Evolutionary conservation across 2,113 vertebrate genomes (phyloP).

Genomic region (Solea solea): DNA sequence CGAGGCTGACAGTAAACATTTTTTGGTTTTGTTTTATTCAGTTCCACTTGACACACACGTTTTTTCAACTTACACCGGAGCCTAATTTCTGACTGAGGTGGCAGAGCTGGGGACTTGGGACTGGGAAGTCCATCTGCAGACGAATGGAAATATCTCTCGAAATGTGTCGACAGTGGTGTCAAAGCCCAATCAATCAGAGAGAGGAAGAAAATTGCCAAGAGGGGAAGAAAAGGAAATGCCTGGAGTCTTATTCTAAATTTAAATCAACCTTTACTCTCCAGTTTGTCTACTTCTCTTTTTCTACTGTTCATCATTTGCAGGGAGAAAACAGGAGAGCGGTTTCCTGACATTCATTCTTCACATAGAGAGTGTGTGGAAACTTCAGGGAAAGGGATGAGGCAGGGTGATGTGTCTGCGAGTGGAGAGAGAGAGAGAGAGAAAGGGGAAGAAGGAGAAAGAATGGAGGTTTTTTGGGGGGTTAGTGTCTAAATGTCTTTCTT

Average conservation of each 20-base stretch:
- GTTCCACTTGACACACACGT: constrained; percentile 31
- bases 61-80: constrained; percentile 47
- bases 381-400: constrained; percentile 5
- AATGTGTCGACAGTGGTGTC: constrained; percentile 31
- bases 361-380: constrained; percentile 15
- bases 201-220: constrained; percentile 43
- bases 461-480: not conserved
- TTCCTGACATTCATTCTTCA: constrained; percentile 68
- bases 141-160: constrained; percentile 18
- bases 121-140: constrained; percentile 16
- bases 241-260: constrained; percentile 51
- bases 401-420: not conserved
- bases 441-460: not conserved
- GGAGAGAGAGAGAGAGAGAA: not conserved
- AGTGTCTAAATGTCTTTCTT: constrained; percentile 52
- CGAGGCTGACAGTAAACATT: constrained; percentile 34
- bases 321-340: constrained; percentile 41
- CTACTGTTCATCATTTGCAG: constrained; percentile 7
- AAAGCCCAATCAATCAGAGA: constrained; percentile 41
- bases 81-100: constrained; percentile 21
- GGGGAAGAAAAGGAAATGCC: constrained; percentile 62
- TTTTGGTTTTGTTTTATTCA: constrained; percentile 42
- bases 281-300: constrained; percentile 30
- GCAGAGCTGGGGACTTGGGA: not conserved
- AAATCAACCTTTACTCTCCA: constrained; percentile 52